Evolutionary conservation across 1,140 invertebrate genomes (phyloP), one percentile per base, ranked within the genome.

Genomic region (Drosophila truncata): DNA sequence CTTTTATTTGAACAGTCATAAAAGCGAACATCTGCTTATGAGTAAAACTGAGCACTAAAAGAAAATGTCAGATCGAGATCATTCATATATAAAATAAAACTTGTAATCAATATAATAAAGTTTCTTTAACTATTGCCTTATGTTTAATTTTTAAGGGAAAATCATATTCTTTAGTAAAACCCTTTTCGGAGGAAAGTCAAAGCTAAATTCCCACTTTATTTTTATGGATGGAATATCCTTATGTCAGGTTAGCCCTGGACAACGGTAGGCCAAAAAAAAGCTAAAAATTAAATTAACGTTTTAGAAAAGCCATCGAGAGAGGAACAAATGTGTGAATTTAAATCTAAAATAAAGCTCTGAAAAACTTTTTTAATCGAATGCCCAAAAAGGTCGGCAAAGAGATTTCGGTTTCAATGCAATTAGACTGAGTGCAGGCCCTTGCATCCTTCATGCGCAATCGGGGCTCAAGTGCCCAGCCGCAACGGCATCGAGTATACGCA

Each of bases 351-450:
- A 16, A 10, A 18, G 8, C 25, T 20, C 27, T 9, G 14, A 9
- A 11, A 59, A 73, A 73, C 67, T 73, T 73, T 73, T 47, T 23
- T 71, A 71, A 73, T 60, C 42, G 52, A 60, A 49, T 37, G 27
- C 37, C 61, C 25, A 25, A 67, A 66, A 66, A 31, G 8, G 14
- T 29, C 11, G 18, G n/a, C 23, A 25, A 18, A 31, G 29, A 41
- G 29, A 13, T 50, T 60, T 50, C 16, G 18, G 31, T 76, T 69
- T 52, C 65, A 52, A 76, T 87, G 80, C 76, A 86, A 86, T 86
- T 72, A 65, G 35, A 67, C 55, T 35, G 62, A 79, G 59, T 79
- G 62, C 65, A 76, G 50, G 44, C 13, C 23, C 39, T 39, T 59
- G 42, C 33, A 52, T 44, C 42, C 23, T 47, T 16, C 50, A 44